Base-by-base conservation (phyloP, 2,888 invertebrate genomes). In the Marronus borbonicus region DNA sequence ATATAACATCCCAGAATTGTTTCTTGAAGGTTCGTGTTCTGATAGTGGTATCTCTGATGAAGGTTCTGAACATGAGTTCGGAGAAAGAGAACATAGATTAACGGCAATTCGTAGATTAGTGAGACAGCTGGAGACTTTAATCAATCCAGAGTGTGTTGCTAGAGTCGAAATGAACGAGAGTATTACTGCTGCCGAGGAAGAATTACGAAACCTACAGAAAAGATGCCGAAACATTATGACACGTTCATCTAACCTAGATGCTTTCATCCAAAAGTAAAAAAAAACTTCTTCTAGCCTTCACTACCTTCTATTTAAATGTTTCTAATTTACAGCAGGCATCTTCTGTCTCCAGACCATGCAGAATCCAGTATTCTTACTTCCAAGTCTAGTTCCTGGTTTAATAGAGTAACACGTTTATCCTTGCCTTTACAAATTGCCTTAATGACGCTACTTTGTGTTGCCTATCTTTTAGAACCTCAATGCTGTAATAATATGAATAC, bases 1-100 rank as follows among this genome's bases (percentile, higher is more conserved):
- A 84, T 90, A 81, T 85, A 89, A 83, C 86, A 88, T 83, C 86
- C 89, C 85, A 86, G 87, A 90, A 88, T 84, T 89, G 78, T 86
- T 89, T 78, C 86, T 86, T 12, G 88, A 88, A 77, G 93, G 93
- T 80, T 94, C 94, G n/a, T 88, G 93, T 79, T 94, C 94, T 0
- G 94, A 94, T 89, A 94, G 94, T 44, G 94, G 94, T n/a, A 94
- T 94, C 83, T 94, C 94, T 8, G 94, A 94, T 86, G 94, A 94
- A 79, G 94, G 94, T 84, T 94, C 85, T 86, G 92, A 90, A 89
- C 93, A 93, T 81, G 94, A 88, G 88, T 89, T 88, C 75, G 91
- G 91, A 81, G 92, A 93, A 77, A 91, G 94, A 52, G 94, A 94
- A 81, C 90, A 92, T 50, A 90, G 94, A 1, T 89, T 94, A 55